phyloP scores from a whole-genome alignment of 2,113 vertebrate genomes.

The Centropus bengalensis region DNA sequence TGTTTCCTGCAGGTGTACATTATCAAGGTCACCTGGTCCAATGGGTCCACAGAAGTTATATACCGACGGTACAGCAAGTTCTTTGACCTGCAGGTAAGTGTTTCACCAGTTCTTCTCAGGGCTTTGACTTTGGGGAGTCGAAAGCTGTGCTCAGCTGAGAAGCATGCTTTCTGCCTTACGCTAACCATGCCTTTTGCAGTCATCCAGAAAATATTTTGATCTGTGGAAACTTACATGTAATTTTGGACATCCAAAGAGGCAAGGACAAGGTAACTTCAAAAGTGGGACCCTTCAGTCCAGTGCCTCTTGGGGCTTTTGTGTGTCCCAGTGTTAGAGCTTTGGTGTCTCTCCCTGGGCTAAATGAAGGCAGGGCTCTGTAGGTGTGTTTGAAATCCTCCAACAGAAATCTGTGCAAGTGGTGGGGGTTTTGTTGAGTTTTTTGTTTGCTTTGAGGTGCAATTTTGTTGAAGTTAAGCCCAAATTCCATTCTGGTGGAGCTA shows the following conservation, averaged over 20 bases:
- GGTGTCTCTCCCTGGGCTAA: neutral
- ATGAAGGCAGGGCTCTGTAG: accelerated
- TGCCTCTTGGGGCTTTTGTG: neutral
- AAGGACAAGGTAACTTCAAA: neutral
- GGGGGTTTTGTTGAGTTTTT: neutral
- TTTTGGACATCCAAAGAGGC: neutral
- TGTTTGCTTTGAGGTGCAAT: neutral
- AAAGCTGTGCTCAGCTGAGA: neutral
- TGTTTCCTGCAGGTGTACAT: slow-evolving; percentile 88
- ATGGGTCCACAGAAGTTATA: slow-evolving; percentile 90
- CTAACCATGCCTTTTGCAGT: neutral
- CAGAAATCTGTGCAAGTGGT: neutral
- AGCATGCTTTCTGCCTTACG: accelerated
- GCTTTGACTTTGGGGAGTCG: accelerated
- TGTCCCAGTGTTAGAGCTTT: neutral
- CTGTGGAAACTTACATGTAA: neutral
- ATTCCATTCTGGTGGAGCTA: neutral
- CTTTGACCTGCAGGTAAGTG: slow-evolving; percentile 95
- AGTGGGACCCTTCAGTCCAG: neutral
- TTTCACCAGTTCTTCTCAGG: neutral
- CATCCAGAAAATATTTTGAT: neutral
- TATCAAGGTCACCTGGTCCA: slow-evolving; percentile 96
- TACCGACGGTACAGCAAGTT: slow-evolving; percentile 99
- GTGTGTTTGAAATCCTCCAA: neutral
- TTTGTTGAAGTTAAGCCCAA: neutral